A percentile compares a stretch with the other conserved stretches of the same genome.
Evolutionary conservation across 2,113 vertebrate species (phyloP).

Genomic region (Entelurus aequoreus): DNA sequence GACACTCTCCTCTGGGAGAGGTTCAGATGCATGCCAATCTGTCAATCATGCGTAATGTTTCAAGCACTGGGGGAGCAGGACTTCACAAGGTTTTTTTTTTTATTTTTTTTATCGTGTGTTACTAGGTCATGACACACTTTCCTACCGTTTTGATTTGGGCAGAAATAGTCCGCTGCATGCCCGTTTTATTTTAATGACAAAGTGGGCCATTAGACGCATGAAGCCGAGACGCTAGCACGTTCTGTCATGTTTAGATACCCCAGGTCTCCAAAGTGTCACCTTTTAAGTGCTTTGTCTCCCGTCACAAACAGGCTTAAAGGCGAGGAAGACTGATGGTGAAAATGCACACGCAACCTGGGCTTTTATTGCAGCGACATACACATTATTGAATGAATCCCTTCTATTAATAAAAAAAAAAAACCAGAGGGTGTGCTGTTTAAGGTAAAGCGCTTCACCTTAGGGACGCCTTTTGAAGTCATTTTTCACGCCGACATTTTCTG

Average conservation of each 20-base stretch:
- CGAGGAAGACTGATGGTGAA: not conserved
- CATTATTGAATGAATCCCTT: constrained; percentile 59
- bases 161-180: constrained; percentile 58
- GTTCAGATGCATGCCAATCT: constrained; percentile 54
- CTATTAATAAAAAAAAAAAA: not conserved
- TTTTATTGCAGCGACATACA: constrained; percentile 51
- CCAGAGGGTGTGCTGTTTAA: not conserved
- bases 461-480: constrained; percentile 1
- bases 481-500: not conserved
- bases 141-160: constrained; percentile 54
- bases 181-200: constrained; percentile 57
- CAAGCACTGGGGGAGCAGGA: constrained; percentile 38
- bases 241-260: constrained; percentile 59
- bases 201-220: constrained; percentile 70
- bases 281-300: constrained; percentile 63
- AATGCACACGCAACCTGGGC: constrained; percentile 11
- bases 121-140: constrained; percentile 71
- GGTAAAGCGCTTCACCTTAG: not conserved
- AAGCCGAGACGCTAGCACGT: constrained; percentile 56
- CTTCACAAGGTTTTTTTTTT: constrained; percentile 54
- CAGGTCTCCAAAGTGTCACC: constrained; percentile 50
- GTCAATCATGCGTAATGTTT: constrained; percentile 59
- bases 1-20: constrained; percentile 48
- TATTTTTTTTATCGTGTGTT: constrained; percentile 58
- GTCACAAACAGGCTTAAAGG: constrained; percentile 39